phyloP scores from a whole-genome alignment of 2,888 invertebrate species.

The Cataglyphis livida region DNA sequence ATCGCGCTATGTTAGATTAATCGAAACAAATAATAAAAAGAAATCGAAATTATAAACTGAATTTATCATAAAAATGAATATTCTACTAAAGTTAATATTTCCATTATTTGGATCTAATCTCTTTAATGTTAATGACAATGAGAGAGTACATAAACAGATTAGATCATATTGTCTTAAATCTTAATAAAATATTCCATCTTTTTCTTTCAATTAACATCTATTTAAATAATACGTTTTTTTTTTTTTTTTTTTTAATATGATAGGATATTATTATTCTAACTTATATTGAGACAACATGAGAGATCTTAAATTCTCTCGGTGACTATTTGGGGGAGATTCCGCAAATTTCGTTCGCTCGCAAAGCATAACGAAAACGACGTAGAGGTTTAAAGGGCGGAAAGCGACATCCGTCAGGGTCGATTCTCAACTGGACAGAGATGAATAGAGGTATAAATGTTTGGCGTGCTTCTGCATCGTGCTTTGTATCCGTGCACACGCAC shows the following conservation, averaged over 20 bases:
- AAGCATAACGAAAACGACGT: conserved; percentile 14
- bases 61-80: conserved; percentile 19
- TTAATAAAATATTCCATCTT: background rate
- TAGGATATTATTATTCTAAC: background rate
- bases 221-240: background rate
- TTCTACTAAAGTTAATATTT: background rate
- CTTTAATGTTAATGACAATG: background rate
- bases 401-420: conserved; percentile 47
- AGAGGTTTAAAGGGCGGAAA: conserved; percentile 38
- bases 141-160: background rate
- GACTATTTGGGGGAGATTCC: conserved; percentile 21
- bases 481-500: conserved; percentile 62
- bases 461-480: conserved; percentile 57
- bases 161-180: background rate
- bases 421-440: conserved; percentile 57
- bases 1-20: background rate
- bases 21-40: conserved; percentile 21
- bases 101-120: background rate
- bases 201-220: background rate
- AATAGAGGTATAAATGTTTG: conserved; percentile 68
- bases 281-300: background rate
- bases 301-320: background rate
- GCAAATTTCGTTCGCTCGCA: background rate
- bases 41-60: background rate
- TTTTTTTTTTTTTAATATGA: background rate